These are phyloP conservation scores for Typhlomys cinereus DNA, from an alignment of 2,113 vertebrate genomes.

Conservation along the genomic window DNA sequence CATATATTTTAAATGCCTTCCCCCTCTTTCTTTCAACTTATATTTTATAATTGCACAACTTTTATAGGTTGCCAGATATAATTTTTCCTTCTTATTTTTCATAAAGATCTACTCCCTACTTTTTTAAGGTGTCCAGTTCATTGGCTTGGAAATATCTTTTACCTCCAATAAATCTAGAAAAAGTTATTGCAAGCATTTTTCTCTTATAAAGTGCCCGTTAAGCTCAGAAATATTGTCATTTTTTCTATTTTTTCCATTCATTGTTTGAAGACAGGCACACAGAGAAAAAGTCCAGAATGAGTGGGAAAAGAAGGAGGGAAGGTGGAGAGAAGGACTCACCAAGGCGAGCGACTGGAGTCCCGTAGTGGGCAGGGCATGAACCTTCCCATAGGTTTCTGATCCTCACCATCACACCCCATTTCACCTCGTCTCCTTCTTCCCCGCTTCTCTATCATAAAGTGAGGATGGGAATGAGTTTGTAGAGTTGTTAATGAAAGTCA, in stretches of 20 bases:
- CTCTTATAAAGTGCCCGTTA: not conserved
- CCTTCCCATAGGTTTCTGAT: not conserved
- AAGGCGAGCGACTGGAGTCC: not conserved
- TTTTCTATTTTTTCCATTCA: not conserved
- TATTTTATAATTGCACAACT: not conserved
- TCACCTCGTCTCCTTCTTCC: not conserved
- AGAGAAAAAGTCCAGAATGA: not conserved
- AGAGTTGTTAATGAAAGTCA: not conserved
- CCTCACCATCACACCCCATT: accelerated
- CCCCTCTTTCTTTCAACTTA: not conserved
- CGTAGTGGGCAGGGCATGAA: too few species aligned
- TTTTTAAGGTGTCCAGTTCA: not conserved
- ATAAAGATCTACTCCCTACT: not conserved
- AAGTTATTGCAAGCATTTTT: not conserved
- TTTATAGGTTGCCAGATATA: not conserved
- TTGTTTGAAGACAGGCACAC: not conserved
- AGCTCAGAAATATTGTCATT: not conserved
- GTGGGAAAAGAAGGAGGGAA: not conserved
- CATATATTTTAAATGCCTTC: not conserved
- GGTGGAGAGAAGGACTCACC: not conserved
- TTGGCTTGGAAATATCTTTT: not conserved
- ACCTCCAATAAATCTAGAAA: not conserved
- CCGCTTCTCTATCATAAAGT: not conserved
- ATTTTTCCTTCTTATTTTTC: not conserved
- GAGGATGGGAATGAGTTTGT: not conserved